Base-by-base conservation (phyloP, 1,140 invertebrate genomes). In the Ceratina calcarata region DNA sequence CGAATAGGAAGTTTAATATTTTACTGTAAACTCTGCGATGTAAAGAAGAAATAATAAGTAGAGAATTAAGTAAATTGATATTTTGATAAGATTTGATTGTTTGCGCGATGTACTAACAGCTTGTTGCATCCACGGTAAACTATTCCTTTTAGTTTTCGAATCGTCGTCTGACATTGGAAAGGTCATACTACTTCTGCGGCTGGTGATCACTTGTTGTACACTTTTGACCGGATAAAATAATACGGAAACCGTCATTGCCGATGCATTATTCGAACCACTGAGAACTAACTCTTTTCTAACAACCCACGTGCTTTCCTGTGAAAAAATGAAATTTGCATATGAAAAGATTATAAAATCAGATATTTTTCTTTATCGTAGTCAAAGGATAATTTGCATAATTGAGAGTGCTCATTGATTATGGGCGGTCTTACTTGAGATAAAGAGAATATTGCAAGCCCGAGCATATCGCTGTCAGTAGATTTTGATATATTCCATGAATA, bases 171-270 rank as follows among this genome's bases (percentile, higher is more conserved):
- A 60, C 1, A 64, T 49, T 6, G 32, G 65, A 61, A 87, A 87
- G 15, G 73, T 79, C 4, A 87, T 55, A 32, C 91, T 90, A 66
- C 87, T 89, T 78, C 90, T 73, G 68, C 88, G 77, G 70, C 87
- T 88, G 13, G 81, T 71, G 8, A 86, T 58, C 32, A 82, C 78
- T 80, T 88, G 84, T 55, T 89, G 87, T 53, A 93, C 82, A 27
- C 88, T 90, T 74, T 82, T 86, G 0, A 94, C 93, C 8, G 94
- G 93, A 80, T 94, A 89, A 83, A 94, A 94, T 20, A 94, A 86
- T 4, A 94, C 88, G 13, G 94, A 94, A 0, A 94, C 90, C n/a
- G 90, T 94, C 78, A 95, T 92, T 6, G 91, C 89, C 0, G 94
- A 94, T n/a, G 81, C 53, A 37, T 83, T 78, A 13, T 88, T 90